A percentile compares a stretch with the other conserved stretches of the same genome.
Evolutionary conservation across 2,113 vertebrate species (phyloP).

Genomic region (Trematomus loennbergii): DNA sequence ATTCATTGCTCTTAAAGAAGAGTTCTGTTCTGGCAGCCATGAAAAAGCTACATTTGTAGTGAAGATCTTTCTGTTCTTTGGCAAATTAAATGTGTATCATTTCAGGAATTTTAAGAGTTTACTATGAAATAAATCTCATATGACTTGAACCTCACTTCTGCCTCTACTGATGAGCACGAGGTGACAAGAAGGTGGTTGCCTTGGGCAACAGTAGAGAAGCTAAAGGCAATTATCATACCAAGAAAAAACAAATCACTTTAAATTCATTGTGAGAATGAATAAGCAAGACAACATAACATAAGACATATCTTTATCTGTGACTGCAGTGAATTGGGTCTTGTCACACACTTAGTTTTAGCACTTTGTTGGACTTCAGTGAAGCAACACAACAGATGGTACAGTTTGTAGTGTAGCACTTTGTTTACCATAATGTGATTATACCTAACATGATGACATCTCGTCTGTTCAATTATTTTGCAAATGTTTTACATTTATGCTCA

Average conservation of each 20-base stretch:
- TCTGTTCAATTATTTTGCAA: background rate
- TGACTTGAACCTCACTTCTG: conserved; percentile 8
- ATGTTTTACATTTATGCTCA: background rate
- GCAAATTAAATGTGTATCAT: conserved; percentile 30
- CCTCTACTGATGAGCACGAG: background rate
- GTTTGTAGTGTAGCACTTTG: background rate
- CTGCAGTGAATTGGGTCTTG: background rate
- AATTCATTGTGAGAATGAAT: conserved; percentile 1
- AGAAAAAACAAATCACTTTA: background rate
- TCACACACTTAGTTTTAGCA: background rate
- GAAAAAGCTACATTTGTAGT: background rate
- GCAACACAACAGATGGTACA: conserved; percentile 31
- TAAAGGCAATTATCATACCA: background rate
- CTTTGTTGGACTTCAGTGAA: background rate
- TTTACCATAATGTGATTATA: background rate
- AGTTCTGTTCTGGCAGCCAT: background rate
- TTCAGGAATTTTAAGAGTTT: conserved; percentile 11
- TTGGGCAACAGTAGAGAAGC: conserved; percentile 16
- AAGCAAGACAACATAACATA: background rate
- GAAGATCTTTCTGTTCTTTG: conserved; percentile 27
- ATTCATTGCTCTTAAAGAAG: background rate
- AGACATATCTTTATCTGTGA: background rate
- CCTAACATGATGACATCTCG: background rate
- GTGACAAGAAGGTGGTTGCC: conserved; percentile 22
- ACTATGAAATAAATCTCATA: conserved; percentile 11